A percentile compares a stretch with the other conserved stretches of the same genome.
Evolutionary conservation across 2,888 invertebrate genomes (phyloP).

Genomic region (Magallana nippona): DNA sequence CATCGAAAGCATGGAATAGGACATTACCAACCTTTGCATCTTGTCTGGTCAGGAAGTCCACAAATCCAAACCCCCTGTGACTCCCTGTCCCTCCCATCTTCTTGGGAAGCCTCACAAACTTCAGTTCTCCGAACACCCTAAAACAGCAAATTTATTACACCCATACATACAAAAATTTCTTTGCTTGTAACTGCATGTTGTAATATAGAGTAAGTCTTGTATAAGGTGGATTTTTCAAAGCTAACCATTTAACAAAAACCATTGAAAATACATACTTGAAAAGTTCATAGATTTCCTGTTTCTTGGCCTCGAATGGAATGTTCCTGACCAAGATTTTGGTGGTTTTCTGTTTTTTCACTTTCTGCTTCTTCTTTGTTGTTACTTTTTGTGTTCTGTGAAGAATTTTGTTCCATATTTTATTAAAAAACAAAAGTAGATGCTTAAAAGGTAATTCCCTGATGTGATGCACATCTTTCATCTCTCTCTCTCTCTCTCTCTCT

Average conservation of each 20-base stretch:
- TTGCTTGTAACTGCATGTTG: too few species aligned
- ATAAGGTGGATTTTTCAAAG: too few species aligned
- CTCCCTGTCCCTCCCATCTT: conserved; percentile 88
- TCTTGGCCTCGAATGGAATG: conserved; percentile 96
- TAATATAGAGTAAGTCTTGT: too few species aligned
- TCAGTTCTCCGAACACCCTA: conserved; percentile 95
- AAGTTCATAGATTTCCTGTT: conserved; percentile 85
- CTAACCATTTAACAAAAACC: background rate
- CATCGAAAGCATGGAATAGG: background rate
- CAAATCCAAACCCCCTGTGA: conserved; percentile 97
- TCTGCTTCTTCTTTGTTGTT: conserved; percentile 64
- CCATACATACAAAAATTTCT: too few species aligned
- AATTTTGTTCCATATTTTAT: background rate
- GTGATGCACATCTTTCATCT: too few species aligned
- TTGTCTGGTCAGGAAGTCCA: conserved; percentile 92
- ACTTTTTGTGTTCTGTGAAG: conserved; percentile 49
- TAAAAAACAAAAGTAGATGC: too few species aligned
- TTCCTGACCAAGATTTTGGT: conserved; percentile 96
- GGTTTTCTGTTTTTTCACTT: conserved; percentile 78
- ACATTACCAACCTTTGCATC: conserved; percentile 90
- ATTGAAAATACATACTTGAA: conserved; percentile 86
- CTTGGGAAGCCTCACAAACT: conserved; percentile 92
- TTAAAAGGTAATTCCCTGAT: too few species aligned
- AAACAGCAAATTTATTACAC: conserved; percentile 42
- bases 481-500: too few species aligned